A percentile compares a stretch with the other conserved stretches of the same genome.
These are phyloP conservation scores for Brachionus paranguensis DNA, from an alignment of 1,140 invertebrate species.

Conservation along the genomic window DNA sequence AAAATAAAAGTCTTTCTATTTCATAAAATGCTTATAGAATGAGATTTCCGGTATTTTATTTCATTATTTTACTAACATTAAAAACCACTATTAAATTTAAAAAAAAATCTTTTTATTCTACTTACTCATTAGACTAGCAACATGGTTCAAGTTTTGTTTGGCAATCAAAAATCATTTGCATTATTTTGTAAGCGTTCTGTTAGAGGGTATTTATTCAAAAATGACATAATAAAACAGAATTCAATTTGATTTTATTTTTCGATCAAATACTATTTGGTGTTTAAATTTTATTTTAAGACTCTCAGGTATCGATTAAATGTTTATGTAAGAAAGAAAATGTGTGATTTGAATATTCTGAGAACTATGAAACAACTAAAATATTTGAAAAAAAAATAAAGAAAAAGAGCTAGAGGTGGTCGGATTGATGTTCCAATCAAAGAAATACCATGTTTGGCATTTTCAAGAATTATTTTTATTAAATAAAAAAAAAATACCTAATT, in stretches of 20 bases:
- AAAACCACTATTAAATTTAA: too few species aligned
- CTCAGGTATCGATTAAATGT: neutral
- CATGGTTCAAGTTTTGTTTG: neutral
- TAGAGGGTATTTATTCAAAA: neutral
- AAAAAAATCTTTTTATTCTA: neutral
- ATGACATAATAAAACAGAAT: neutral
- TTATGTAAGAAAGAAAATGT: neutral
- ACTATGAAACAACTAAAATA: neutral
- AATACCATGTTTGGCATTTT: neutral
- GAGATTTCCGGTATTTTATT: neutral
- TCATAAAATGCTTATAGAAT: neutral
- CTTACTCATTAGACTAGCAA: neutral
- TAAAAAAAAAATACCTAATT: neutral
- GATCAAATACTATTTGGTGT: neutral
- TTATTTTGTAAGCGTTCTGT: neutral
- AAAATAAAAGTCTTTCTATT: neutral
- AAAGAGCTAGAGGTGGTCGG: slow-evolving; percentile 13
- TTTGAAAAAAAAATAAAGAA: neutral
- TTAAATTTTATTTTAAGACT: neutral
- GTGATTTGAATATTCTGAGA: neutral
- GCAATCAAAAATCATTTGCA: neutral
- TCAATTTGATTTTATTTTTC: neutral
- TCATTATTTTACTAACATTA: neutral
- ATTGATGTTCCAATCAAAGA: slow-evolving; percentile 4
- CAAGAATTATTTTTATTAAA: neutral